These are phyloP conservation scores for Hirudo medicinalis DNA, from an alignment of 1,140 invertebrate species.

Conservation along the genomic window DNA sequence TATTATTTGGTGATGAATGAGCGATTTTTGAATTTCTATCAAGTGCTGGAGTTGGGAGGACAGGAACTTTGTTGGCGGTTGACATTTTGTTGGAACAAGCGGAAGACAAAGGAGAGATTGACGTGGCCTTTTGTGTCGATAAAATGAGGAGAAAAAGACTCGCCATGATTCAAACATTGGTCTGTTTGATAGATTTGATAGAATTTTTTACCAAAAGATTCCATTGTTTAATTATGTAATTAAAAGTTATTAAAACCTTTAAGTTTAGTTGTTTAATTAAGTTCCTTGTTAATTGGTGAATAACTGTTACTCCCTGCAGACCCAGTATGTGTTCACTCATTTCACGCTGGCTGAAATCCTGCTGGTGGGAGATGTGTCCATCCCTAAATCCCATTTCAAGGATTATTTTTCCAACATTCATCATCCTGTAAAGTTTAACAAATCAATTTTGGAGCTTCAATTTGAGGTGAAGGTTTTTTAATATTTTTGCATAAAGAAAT, in stretches of 20 bases:
- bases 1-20: background rate
- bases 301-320: background rate
- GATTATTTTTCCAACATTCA: background rate
- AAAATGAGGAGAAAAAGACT: slow-evolving; percentile 18
- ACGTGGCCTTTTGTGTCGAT: slow-evolving; percentile 19
- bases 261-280: no score
- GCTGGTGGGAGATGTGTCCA: slow-evolving; percentile 15
- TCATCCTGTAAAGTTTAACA: background rate
- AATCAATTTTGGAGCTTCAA: slow-evolving; percentile 8
- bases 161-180: slow-evolving; percentile 19
- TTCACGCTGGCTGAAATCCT: slow-evolving; percentile 1
- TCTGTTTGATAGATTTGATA: background rate
- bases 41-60: slow-evolving; percentile 82
- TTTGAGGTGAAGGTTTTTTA: background rate
- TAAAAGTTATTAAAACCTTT: no score
- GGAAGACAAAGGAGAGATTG: slow-evolving; percentile 18
- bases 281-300: no score
- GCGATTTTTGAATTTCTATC: slow-evolving; percentile 27
- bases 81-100: slow-evolving; percentile 76
- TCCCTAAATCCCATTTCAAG: background rate
- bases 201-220: background rate
- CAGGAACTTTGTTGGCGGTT: slow-evolving; percentile 75
- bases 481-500: no score
- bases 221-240: background rate
- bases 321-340: slow-evolving; percentile 18